A percentile compares a stretch with the other conserved stretches of the same genome.
Evolutionary conservation across 2,888 invertebrate species (phyloP).

Genomic region (Toxonevra muliebris): DNA sequence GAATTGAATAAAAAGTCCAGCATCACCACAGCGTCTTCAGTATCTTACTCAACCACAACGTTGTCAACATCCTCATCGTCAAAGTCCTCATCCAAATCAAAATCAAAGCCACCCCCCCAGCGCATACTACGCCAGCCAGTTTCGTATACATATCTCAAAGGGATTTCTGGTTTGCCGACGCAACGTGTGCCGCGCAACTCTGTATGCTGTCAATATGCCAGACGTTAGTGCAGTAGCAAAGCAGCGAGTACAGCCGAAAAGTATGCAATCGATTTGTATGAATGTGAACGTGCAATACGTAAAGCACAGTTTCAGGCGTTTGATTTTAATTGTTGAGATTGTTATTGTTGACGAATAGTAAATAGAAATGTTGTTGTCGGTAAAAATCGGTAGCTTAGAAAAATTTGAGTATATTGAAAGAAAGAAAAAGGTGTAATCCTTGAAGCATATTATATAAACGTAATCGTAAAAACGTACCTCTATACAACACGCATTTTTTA

Average conservation of each 20-base stretch:
- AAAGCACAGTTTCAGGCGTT: slow-evolving; percentile 20
- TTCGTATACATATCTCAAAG: slow-evolving; percentile 81
- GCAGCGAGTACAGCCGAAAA: slow-evolving; percentile 1
- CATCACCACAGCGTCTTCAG: slow-evolving; percentile 28
- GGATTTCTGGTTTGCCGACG: slow-evolving; percentile 82
- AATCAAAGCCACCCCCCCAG: slow-evolving; percentile 72
- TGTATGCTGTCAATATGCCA: slow-evolving; percentile 60
- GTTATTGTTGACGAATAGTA: too few species aligned
- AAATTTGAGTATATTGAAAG: too few species aligned
- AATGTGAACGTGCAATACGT: not conserved
- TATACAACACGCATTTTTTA: too few species aligned
- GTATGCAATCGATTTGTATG: slow-evolving; percentile 6
- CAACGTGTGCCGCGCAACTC: slow-evolving; percentile 77
- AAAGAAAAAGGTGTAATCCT: too few species aligned
- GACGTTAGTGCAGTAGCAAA: slow-evolving; percentile 49
- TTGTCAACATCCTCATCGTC: slow-evolving; percentile 34
- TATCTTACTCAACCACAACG: slow-evolving; percentile 42
- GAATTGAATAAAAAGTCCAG: slow-evolving; percentile 49
- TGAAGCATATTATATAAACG: too few species aligned
- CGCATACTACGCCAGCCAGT: slow-evolving; percentile 81
- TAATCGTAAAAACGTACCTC: too few species aligned
- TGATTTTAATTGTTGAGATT: not conserved
- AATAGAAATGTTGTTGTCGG: too few species aligned
- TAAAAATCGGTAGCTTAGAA: too few species aligned
- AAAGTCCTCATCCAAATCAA: slow-evolving; percentile 40